These are phyloP conservation scores for Oreotrochilus melanogaster DNA, from an alignment of 2,113 vertebrate species.

Conservation along the genomic window DNA sequence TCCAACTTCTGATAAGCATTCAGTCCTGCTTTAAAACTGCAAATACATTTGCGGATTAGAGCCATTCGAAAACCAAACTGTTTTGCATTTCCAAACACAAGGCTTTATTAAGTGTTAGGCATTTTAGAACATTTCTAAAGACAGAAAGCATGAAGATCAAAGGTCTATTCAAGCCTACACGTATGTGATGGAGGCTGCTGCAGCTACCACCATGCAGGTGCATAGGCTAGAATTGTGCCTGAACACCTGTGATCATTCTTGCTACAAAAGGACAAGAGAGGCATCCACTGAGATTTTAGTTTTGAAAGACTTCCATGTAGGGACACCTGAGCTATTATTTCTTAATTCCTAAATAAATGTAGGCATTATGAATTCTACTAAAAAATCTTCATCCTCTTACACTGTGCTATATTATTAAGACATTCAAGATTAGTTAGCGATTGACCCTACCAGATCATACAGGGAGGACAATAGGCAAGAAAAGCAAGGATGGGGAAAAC, in stretches of 20 bases:
- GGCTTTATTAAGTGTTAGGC: background rate
- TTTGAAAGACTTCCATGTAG: background rate
- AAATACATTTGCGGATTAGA: background rate
- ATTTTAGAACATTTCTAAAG: background rate
- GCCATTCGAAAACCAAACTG: background rate
- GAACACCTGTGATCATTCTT: background rate
- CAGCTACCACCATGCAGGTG: background rate
- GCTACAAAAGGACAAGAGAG: fast-evolving
- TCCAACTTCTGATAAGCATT: background rate
- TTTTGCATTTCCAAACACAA: background rate
- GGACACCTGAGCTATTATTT: background rate
- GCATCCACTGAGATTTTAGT: background rate
- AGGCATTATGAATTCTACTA: background rate
- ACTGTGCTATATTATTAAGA: background rate
- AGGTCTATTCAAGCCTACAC: background rate
- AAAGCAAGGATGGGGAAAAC: background rate
- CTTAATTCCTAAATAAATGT: background rate
- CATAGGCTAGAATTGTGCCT: background rate
- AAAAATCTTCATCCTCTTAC: background rate
- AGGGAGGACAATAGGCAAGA: background rate
- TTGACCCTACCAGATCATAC: background rate
- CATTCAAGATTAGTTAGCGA: background rate
- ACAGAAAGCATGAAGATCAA: background rate
- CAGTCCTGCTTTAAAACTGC: background rate
- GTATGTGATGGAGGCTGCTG: fast-evolving